These are phyloP conservation scores for Nilaparvata lugens DNA, from an alignment of 1,140 invertebrate genomes.

Conservation along the genomic window DNA sequence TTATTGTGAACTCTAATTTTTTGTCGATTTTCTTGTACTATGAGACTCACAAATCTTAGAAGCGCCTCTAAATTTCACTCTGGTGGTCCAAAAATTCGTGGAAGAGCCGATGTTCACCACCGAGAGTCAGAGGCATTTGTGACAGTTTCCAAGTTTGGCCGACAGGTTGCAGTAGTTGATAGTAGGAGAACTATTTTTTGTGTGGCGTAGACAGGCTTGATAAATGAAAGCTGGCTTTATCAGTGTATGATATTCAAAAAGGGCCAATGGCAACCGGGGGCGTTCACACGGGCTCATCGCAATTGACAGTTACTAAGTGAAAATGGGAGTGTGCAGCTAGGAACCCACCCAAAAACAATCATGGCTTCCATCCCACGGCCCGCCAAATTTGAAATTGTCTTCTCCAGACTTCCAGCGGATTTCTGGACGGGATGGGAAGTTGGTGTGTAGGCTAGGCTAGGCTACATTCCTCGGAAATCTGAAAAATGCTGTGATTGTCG, in stretches of 20 bases:
- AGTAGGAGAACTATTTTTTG: slow-evolving; percentile 1
- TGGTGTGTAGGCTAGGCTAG: no score
- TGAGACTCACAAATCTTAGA: no score
- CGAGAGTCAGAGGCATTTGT: not conserved
- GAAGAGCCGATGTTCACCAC: not conserved
- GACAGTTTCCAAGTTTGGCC: not conserved
- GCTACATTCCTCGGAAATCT: no score
- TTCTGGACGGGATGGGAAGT: no score
- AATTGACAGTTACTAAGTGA: slow-evolving; percentile 25
- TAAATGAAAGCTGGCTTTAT: slow-evolving; percentile 13
- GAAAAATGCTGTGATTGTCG: no score
- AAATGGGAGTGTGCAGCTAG: slow-evolving; percentile 21
- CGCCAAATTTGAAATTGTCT: slow-evolving; percentile 13
- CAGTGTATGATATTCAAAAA: slow-evolving; percentile 13
- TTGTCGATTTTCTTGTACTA: no score
- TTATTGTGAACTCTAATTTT: no score
- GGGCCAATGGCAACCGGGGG: slow-evolving; percentile 18
- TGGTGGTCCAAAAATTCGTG: no score
- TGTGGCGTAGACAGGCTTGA: not conserved
- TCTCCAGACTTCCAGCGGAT: not conserved
- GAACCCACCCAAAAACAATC: slow-evolving; percentile 23
- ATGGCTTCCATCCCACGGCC: slow-evolving; percentile 15
- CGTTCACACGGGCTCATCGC: slow-evolving; percentile 12
- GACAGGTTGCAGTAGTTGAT: not conserved
- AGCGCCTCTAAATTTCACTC: no score